phyloP scores from a whole-genome alignment of 2,888 invertebrate genomes.

The Neoaliturus tenellus region DNA sequence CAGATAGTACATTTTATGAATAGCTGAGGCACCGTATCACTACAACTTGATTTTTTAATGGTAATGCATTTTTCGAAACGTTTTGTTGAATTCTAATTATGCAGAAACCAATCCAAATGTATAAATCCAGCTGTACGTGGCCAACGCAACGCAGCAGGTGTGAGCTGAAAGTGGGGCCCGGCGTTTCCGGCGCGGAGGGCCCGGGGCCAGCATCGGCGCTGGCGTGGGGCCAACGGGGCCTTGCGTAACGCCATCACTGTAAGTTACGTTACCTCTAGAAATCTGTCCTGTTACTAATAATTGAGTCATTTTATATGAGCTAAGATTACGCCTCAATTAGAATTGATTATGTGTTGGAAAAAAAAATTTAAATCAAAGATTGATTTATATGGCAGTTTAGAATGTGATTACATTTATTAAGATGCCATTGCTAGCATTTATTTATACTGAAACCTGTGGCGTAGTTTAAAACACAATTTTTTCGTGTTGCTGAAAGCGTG shows the following conservation, averaged over 20 bases:
- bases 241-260: neutral
- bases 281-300: neutral
- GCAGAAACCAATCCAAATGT: too few species aligned
- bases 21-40: too few species aligned
- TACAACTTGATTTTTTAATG: too few species aligned
- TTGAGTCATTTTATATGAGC: conserved; percentile 2
- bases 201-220: neutral
- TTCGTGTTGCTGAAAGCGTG: too few species aligned
- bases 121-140: too few species aligned
- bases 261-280: conserved; percentile 2
- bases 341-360: neutral
- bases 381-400: neutral
- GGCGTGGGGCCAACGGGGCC: conserved; percentile 8
- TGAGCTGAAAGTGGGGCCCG: neutral
- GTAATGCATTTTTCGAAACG: too few species aligned
- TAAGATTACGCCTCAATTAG: neutral
- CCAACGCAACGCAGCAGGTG: neutral
- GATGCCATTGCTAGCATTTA: too few species aligned
- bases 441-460: too few species aligned
- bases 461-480: too few species aligned
- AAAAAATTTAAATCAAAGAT: neutral
- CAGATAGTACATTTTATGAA: too few species aligned
- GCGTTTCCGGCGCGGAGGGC: neutral
- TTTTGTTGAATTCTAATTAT: too few species aligned
- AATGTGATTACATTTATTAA: too few species aligned